Percentiles rank a stretch among this genome's conserved stretches.
Evolutionary conservation across 2,113 vertebrate genomes (phyloP).

Genomic region (Oreochromis spilurus): DNA sequence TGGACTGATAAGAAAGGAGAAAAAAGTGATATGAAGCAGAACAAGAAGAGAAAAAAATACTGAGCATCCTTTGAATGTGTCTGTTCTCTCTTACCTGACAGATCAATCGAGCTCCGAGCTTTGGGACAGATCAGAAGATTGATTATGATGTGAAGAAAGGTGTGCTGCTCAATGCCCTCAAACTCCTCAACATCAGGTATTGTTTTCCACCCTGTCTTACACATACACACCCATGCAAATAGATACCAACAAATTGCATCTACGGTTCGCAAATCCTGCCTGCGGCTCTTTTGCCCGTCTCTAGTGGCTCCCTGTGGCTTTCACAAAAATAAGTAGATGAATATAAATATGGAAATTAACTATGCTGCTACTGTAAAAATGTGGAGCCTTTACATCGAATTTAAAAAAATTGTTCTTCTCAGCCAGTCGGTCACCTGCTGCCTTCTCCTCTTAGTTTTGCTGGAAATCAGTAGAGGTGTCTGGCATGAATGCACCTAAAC

Average conservation of each 20-base stretch:
- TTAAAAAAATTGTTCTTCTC: neutral
- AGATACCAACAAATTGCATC: neutral
- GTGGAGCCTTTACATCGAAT: neutral
- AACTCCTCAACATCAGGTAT: constrained; percentile 94
- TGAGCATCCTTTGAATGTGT: constrained; percentile 23
- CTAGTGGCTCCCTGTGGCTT: neutral
- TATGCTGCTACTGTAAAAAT: neutral
- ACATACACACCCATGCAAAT: neutral
- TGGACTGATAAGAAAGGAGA: neutral
- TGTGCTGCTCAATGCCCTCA: constrained; percentile 88
- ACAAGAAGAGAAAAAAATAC: neutral
- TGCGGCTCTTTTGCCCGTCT: neutral
- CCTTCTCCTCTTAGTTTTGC: neutral
- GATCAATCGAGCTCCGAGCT: constrained; percentile 98
- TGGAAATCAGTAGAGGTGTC: neutral
- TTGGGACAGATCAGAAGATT: constrained; percentile 98
- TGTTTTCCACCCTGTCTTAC: neutral
- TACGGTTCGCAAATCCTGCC: neutral
- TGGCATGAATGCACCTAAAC: neutral
- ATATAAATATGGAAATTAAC: neutral
- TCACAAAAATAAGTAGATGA: neutral
- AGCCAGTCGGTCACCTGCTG: neutral
- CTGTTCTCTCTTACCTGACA: constrained; percentile 63
- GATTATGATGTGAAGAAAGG: constrained; percentile 97
- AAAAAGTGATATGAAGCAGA: neutral